phyloP scores from a whole-genome alignment of 2,113 vertebrate genomes.

The Syrrhaptes paradoxus region DNA sequence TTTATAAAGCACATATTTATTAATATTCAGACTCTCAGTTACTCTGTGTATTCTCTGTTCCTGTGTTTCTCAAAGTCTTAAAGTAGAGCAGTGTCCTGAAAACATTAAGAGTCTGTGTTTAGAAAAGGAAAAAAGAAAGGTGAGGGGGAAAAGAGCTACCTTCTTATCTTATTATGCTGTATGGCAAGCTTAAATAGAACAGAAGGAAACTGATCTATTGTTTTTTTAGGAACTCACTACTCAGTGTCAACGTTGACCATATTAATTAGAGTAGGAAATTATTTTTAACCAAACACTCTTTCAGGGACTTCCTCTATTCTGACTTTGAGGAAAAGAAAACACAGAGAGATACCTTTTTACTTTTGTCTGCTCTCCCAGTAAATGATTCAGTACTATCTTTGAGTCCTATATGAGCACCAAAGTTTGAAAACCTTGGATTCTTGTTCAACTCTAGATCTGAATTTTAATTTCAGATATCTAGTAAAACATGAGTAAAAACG shows the following conservation, averaged over 20 bases:
- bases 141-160: not conserved
- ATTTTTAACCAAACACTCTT: not conserved
- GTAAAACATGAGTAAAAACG: not conserved
- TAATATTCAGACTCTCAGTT: not conserved
- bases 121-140: not conserved
- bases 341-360: fast-evolving
- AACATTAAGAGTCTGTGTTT: not conserved
- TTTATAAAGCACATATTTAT: not conserved
- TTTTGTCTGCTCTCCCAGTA: not conserved
- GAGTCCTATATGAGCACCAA: not conserved
- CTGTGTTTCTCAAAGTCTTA: not conserved
- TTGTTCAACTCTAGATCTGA: not conserved
- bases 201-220: not conserved
- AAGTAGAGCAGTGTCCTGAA: not conserved
- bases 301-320: not conserved
- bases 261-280: not conserved
- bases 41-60: not conserved
- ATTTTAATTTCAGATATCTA: not conserved
- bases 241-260: not conserved
- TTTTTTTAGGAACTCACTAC: not conserved
- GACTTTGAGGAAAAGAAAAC: not conserved
- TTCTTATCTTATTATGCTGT: not conserved
- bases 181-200: not conserved
- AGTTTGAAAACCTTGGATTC: not conserved
- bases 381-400: not conserved